Evolutionary conservation across 1,140 invertebrate species (phyloP).

Genomic region (Temnothorax nylanderi): DNA sequence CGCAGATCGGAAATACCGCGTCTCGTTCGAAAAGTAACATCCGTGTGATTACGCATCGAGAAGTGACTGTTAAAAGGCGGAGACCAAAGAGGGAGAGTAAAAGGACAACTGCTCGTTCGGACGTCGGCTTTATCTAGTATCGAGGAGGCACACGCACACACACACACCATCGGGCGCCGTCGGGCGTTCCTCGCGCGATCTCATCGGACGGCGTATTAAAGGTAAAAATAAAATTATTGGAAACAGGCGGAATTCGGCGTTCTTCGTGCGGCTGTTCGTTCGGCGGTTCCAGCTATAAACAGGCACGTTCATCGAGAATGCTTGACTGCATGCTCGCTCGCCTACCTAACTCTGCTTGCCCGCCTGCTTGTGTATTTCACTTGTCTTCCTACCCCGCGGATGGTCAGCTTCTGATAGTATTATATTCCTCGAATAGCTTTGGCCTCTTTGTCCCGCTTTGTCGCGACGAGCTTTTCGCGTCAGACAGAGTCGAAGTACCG

Average conservation of each 20-base stretch:
- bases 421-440: conserved; percentile 54
- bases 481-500: not conserved
- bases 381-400: conserved; percentile 65
- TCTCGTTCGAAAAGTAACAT: conserved; percentile 60
- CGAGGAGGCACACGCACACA: conserved; percentile 46
- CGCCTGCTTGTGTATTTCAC: conserved; percentile 16
- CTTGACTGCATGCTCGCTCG: conserved; percentile 4
- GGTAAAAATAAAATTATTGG: conserved; percentile 82
- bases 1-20: conserved; percentile 31
- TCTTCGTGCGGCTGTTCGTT: conserved; percentile 63
- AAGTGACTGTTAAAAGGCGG: conserved; percentile 1
- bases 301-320: conserved; percentile 67
- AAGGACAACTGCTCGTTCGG: conserved; percentile 42
- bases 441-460: not conserved
- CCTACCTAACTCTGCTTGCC: not conserved
- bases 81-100: conserved; percentile 3
- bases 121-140: conserved; percentile 76
- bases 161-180: conserved; percentile 32
- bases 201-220: conserved; percentile 77
- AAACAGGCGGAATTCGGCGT: conserved; percentile 77
- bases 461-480: not conserved
- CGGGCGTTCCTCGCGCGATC: conserved; percentile 68
- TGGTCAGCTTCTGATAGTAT: conserved; percentile 74
- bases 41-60: conserved; percentile 60
- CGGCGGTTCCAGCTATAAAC: conserved; percentile 68